These are phyloP conservation scores for Nomada goodeniana DNA, from an alignment of 2,888 invertebrate species.

Conservation along the genomic window DNA sequence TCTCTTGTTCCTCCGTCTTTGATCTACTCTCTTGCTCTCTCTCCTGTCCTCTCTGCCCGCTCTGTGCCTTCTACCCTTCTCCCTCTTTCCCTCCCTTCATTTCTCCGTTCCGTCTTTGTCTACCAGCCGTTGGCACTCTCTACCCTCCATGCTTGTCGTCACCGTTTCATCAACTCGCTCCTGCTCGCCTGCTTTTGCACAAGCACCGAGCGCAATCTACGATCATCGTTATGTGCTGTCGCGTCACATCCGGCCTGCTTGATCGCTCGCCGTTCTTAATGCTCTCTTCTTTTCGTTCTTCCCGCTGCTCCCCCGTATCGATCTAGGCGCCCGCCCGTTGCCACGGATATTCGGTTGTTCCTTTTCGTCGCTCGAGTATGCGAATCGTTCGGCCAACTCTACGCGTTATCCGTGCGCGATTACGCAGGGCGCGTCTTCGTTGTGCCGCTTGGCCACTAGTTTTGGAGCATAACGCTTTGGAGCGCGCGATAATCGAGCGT, in stretches of 20 bases:
- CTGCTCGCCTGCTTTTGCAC: constrained; percentile 63
- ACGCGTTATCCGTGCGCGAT: too few species aligned
- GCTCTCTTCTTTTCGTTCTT: constrained; percentile 37
- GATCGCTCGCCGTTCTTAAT: constrained; percentile 40
- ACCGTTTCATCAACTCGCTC: constrained; percentile 57
- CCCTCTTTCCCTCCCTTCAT: constrained; percentile 19
- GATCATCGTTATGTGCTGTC: constrained; percentile 79
- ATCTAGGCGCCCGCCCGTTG: neutral
- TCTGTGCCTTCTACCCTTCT: constrained; percentile 63
- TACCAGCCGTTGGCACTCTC: constrained; percentile 11
- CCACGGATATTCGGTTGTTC: neutral
- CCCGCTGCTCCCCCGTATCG: constrained; percentile 14
- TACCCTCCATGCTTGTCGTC: constrained; percentile 49
- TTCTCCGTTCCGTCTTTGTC: neutral
- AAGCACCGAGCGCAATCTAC: constrained; percentile 74
- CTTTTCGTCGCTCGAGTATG: neutral
- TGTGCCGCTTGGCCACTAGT: too few species aligned
- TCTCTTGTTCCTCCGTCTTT: constrained; percentile 78
- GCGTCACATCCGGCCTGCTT: constrained; percentile 76
- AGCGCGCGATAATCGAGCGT: neutral
- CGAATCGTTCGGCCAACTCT: too few species aligned
- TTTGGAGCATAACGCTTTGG: too few species aligned
- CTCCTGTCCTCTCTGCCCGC: constrained; percentile 20
- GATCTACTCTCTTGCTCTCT: constrained; percentile 65
- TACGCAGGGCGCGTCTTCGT: too few species aligned